A percentile compares a stretch with the other conserved stretches of the same genome.
Conservation (phyloP, 2,888 invertebrate species). For the Dicyrtoma fusca region DNA sequence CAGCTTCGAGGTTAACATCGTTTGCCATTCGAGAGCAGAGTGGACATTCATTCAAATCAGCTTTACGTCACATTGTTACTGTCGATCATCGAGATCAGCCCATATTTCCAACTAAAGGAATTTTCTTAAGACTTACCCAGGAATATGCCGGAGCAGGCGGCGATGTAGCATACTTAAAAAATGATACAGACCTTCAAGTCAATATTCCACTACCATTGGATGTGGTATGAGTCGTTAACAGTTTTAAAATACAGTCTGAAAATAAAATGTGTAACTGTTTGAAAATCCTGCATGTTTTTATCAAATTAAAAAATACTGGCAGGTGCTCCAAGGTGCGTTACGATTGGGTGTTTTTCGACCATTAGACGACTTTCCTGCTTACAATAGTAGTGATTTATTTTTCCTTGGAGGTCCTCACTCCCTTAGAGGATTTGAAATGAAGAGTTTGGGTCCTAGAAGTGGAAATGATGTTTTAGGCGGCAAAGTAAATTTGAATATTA, state of each 20-base stretch:
- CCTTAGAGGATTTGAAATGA: constrained; percentile 82
- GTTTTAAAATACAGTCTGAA: background rate
- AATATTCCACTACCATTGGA: constrained; percentile 69
- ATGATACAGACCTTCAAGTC: constrained; percentile 73
- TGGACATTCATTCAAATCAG: constrained; percentile 87
- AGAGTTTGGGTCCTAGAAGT: constrained; percentile 83
- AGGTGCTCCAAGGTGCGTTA: constrained; percentile 75
- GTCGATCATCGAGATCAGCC: constrained; percentile 78
- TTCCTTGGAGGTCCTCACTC: constrained; percentile 88
- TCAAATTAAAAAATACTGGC: no score
- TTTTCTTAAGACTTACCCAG: constrained; percentile 72
- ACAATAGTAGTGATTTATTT: constrained; percentile 73
- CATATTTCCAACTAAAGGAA: constrained; percentile 78
- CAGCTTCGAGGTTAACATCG: constrained; percentile 73
- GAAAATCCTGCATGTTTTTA: no score
- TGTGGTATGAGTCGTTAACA: constrained; percentile 63
- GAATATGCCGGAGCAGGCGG: constrained; percentile 92
- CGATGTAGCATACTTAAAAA: constrained; percentile 85
- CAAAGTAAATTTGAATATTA: constrained; percentile 63
- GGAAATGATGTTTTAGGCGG: constrained; percentile 78
- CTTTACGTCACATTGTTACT: constrained; percentile 76
- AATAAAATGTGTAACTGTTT: no score
- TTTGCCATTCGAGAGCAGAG: constrained; percentile 86
- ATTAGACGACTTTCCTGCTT: constrained; percentile 60
- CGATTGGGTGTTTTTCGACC: constrained; percentile 69